Base-by-base conservation (phyloP, 2,113 vertebrate genomes). In the Archilochus colubris region DNA sequence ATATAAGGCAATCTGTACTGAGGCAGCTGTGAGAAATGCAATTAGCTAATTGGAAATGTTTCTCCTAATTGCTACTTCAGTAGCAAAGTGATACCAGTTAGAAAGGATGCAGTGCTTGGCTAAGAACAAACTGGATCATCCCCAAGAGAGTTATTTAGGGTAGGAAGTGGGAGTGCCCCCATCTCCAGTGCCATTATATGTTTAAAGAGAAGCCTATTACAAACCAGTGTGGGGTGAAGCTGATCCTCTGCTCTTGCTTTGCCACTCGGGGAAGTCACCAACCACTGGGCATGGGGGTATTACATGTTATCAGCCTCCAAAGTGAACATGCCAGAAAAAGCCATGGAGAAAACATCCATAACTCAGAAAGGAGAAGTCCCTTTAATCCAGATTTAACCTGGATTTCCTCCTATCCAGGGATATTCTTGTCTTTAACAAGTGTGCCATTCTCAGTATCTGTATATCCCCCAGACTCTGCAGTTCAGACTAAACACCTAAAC, bases 41-140 rank as follows among this genome's bases (percentile, higher is more conserved):
- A 93, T 95, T 88, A 94, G 90, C 91, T 97, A 91, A 96, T 90
- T 93, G 93, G 89, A 76, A 90, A 51, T 55, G 88, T 43, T 91
- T 90, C 80, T 88, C 73, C 73, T 91, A 91, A 89, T 89, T 90
- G 79, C 72, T 83, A 2, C n/a, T 95, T 86, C 15, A 75, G 64
- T 58, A 58, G 57, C 69, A 74, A 87, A 94, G 66, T 7, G 14
- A 3, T 54, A 82, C n/a, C 44, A 68, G 88, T 72, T 15, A 88
- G 80, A 33, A 68, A 79, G 89, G 76, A 33, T 3, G 7, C 3
- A 9, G 44, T 48, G 38, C 85, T 91, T 88, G 85, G 69, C 77
- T 96, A 22, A n/a, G 59, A 96, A 85, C 27, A 36, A 90, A 51
- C 58, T 55, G 78, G 69, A 74, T 86, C 61, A 22, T 70, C 48